Evolutionary conservation across 2,797 vertebrate genomes (phyloP).

Genomic region (Cirrhinus molitorella): DNA sequence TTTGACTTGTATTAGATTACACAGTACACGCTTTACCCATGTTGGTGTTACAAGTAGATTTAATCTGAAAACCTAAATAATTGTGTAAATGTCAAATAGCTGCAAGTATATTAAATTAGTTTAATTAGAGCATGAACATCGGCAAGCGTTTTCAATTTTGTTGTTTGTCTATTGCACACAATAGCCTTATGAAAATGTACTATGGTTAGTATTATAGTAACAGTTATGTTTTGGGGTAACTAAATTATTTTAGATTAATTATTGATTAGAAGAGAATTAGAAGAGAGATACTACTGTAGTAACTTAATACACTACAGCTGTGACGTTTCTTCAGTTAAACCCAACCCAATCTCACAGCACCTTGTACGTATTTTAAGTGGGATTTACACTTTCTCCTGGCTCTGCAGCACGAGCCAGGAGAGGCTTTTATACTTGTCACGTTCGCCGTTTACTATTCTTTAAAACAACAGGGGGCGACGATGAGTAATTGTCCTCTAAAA

Average conservation of each 20-base stretch:
- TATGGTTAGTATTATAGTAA: neutral
- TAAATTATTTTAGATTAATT: no score
- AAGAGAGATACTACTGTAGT: neutral
- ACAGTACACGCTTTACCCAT: slow-evolving; percentile 28
- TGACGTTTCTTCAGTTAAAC: neutral
- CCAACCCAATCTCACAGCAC: no score
- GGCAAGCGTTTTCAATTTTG: neutral
- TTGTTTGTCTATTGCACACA: neutral
- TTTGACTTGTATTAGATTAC: slow-evolving; percentile 34
- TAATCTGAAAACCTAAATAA: neutral
- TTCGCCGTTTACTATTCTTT: no score
- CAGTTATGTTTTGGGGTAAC: neutral
- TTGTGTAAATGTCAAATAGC: neutral
- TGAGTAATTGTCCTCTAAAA: no score
- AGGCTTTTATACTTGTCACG: no score
- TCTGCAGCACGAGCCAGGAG: no score
- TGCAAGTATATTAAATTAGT: neutral
- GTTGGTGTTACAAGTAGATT: neutral
- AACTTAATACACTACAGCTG: neutral
- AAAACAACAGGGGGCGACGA: no score
- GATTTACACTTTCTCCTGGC: no score
- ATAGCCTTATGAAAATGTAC: neutral
- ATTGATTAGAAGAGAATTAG: no score
- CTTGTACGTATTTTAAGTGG: no score
- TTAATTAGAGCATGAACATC: neutral